A percentile compares a stretch with the other conserved stretches of the same genome.
Evolutionary conservation across 1,140 invertebrate species (phyloP).

Genomic region (Drosophila leontia): DNA sequence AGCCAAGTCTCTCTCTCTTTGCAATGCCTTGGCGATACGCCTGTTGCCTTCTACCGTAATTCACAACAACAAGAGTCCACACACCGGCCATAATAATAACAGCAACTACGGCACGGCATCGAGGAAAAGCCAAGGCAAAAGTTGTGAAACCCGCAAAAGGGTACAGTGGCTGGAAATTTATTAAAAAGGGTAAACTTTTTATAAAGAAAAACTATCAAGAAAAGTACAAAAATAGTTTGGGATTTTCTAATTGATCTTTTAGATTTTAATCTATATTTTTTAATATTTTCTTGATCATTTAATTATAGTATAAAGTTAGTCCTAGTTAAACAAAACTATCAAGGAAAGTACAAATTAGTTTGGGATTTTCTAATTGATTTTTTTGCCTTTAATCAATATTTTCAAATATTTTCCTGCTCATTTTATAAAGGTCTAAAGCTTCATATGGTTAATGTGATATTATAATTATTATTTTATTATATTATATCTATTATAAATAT

Average conservation of each 20-base stretch:
- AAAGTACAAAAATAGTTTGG: too few relatives aligned
- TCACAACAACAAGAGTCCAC: constrained; percentile 64
- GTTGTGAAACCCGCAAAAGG: constrained; percentile 64
- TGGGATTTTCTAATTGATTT: background rate
- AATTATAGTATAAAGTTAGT: too few relatives aligned
- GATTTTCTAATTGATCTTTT: too few relatives aligned
- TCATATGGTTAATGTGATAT: too few relatives aligned
- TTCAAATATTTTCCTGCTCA: too few relatives aligned
- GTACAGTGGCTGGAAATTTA: constrained; percentile 42
- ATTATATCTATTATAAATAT: too few relatives aligned
- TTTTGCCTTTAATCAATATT: background rate
- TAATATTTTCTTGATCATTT: too few relatives aligned
- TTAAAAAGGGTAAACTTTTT: background rate
- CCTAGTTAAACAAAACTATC: too few relatives aligned
- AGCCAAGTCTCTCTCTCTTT: constrained; percentile 5
- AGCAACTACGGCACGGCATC: constrained; percentile 50
- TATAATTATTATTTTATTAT: too few relatives aligned
- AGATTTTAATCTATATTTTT: too few relatives aligned
- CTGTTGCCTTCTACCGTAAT: constrained; percentile 80
- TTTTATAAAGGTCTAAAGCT: too few relatives aligned
- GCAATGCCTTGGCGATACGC: constrained; percentile 51
- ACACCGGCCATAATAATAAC: constrained; percentile 54
- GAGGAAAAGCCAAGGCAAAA: constrained; percentile 62
- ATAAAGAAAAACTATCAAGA: background rate
- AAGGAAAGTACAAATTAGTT: too few relatives aligned